Evolutionary conservation across 2,797 vertebrate genomes (phyloP).

Genomic region (Tinamus major): DNA sequence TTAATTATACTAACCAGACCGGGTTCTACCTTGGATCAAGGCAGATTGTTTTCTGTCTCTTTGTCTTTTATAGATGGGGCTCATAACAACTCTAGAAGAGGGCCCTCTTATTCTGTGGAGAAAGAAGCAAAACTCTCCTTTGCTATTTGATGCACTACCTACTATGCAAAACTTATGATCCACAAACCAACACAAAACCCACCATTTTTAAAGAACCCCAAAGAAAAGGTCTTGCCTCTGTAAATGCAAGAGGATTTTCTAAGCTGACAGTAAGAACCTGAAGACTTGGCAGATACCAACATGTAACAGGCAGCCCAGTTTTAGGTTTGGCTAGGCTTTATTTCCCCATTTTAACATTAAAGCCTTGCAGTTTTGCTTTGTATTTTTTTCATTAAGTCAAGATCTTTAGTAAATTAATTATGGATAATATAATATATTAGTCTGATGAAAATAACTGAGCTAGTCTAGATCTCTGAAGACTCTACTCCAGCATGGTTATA

Average conservation of each 20-base stretch:
- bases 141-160: not conserved
- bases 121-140: not conserved
- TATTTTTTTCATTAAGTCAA: not conserved
- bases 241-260: not conserved
- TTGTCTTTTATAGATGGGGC: not conserved
- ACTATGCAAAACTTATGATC: not conserved
- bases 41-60: not conserved
- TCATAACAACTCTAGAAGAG: not conserved
- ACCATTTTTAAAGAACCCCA: not conserved
- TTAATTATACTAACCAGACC: slow-evolving; percentile 51
- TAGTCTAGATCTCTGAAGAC: not conserved
- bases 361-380: not conserved
- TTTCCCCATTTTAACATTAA: not conserved
- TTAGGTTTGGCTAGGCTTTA: not conserved
- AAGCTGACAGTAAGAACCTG: not conserved
- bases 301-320: not conserved
- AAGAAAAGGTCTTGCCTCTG: not conserved
- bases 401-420: not conserved
- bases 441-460: not conserved
- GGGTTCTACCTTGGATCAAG: slow-evolving; percentile 13
- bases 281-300: not conserved
- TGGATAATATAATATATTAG: not conserved
- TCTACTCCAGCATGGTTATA: not conserved
- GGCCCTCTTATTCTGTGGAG: not conserved
- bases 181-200: not conserved